Evolutionary conservation across 2,113 vertebrate species (phyloP), one percentile per base, ranked within the genome.

Genomic region (Crotalus viridis): DNA sequence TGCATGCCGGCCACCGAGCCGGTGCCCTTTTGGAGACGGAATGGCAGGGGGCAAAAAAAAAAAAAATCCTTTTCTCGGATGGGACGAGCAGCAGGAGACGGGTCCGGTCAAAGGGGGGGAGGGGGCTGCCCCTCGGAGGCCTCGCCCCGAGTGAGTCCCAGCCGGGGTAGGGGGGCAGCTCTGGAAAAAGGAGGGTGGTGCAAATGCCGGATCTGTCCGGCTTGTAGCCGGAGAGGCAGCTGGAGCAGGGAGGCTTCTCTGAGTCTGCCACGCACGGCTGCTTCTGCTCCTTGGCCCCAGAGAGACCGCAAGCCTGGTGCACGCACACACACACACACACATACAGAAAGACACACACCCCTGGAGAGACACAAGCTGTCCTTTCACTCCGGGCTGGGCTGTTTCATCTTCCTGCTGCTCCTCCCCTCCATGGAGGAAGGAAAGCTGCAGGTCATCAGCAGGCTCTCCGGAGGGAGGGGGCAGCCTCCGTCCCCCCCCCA

Each of bases 1-100:
- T 99, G 99, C 99, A 99, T 99, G 94, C 91, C 95, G 96, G 90
- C 39, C 57, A 54, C 19, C 1, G 0, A 24, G 13, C 19, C 0
- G n/a, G n/a, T 4, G 12, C 64, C 33, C 33, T 19, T 19, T 39
- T 0, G 2, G 69, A 81, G 1, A 7, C 2, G 74, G 33, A 81
- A 43, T 0, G n/a, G 33, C 17, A 39, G n/a, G 48, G 48, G 48
- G 48, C 43, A 7, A 8, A 48, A 48, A 48, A 33, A 48, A 33
- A 39, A 74, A 10, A 39, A 8, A 8, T 9, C 8, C 17, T 33
- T 81, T 56, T 39, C 17, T 17, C 33, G 17, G 33, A 3, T 8
- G 15, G n/a, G 2, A 74, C 0, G 6, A 81, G 17, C 7, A 1
- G 15, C 33, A 0, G 69, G 69, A 39, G 33, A 6, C 1, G 4